Evolutionary conservation across 2,797 vertebrate species (phyloP).

Genomic region (Botia almorhae): DNA sequence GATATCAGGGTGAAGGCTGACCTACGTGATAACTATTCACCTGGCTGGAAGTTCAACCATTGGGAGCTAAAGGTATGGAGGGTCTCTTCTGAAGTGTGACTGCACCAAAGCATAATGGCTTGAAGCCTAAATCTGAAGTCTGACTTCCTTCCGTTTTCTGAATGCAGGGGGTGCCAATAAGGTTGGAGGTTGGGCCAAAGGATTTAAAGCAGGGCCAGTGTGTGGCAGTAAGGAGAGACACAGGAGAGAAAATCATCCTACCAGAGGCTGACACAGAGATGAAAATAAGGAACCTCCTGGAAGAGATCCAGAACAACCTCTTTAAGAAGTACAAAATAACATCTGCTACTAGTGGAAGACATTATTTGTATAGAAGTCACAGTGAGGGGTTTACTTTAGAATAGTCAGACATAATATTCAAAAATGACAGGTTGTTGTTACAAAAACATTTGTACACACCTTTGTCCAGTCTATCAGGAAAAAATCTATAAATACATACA

Average conservation of each 20-base stretch:
- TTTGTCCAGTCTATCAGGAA: too few relatives aligned
- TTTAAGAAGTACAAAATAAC: constrained; percentile 81
- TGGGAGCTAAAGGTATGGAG: constrained; percentile 94
- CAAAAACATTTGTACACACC: too few relatives aligned
- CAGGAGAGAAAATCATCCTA: constrained; percentile 85
- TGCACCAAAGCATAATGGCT: not conserved
- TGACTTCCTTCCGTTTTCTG: constrained; percentile 29
- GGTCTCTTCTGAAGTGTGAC: not conserved
- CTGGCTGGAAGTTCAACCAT: constrained; percentile 99
- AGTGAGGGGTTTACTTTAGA: not conserved
- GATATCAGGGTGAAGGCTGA: constrained; percentile 85
- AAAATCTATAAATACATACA: too few relatives aligned
- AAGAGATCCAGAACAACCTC: constrained; percentile 89
- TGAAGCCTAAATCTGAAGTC: not conserved
- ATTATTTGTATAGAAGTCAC: not conserved
- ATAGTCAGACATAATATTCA: not conserved
- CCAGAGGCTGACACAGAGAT: constrained; percentile 86
- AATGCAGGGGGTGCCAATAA: constrained; percentile 89
- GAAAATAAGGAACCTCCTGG: constrained; percentile 81
- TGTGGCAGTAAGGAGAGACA: constrained; percentile 92
- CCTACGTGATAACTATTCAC: constrained; percentile 94
- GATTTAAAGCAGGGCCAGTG: constrained; percentile 93
- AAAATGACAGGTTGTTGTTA: not conserved
- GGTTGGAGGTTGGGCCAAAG: constrained; percentile 94
- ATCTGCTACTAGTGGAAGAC: not conserved